Percentiles rank a stretch among this genome's conserved stretches.
Evolutionary conservation across 2,113 vertebrate species (phyloP).

Genomic region (Ahaetulla prasina): DNA sequence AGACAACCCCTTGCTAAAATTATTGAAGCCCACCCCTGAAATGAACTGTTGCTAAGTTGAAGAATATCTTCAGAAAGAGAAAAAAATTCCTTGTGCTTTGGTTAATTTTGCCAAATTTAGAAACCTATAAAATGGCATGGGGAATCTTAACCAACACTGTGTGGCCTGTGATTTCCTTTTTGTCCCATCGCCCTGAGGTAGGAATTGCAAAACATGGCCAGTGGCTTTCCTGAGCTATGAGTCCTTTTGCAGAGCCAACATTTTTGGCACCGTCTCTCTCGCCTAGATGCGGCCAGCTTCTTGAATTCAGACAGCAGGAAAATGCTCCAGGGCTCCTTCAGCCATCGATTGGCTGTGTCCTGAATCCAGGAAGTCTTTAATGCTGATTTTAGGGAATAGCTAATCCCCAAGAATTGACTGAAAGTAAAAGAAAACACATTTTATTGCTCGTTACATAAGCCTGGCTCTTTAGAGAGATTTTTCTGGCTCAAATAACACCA

Average conservation of each 20-base stretch:
- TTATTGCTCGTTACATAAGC: constrained; percentile 19
- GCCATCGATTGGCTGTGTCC: neutral
- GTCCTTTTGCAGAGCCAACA: neutral
- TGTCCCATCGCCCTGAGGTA: too few species aligned
- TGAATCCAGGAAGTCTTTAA: constrained; percentile 22
- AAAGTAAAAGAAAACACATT: constrained; percentile 18
- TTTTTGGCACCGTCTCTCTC: neutral
- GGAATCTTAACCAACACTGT: neutral
- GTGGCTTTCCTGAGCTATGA: neutral
- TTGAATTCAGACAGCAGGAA: neutral
- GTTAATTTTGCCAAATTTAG: neutral
- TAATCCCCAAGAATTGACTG: constrained; percentile 17
- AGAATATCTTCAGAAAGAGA: neutral
- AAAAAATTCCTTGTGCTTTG: neutral
- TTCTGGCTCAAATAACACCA: neutral
- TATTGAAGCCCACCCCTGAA: too few species aligned
- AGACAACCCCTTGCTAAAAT: too few species aligned
- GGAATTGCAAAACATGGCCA: neutral
- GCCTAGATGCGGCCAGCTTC: neutral
- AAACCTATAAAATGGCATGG: neutral
- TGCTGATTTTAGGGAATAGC: constrained; percentile 15
- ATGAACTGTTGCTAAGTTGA: too few species aligned
- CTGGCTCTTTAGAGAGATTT: neutral
- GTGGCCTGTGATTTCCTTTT: neutral
- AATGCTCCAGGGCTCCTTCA: neutral